These are phyloP conservation scores for Pogonocherus hispidulus DNA, from an alignment of 2,888 invertebrate species.

Conservation along the genomic window DNA sequence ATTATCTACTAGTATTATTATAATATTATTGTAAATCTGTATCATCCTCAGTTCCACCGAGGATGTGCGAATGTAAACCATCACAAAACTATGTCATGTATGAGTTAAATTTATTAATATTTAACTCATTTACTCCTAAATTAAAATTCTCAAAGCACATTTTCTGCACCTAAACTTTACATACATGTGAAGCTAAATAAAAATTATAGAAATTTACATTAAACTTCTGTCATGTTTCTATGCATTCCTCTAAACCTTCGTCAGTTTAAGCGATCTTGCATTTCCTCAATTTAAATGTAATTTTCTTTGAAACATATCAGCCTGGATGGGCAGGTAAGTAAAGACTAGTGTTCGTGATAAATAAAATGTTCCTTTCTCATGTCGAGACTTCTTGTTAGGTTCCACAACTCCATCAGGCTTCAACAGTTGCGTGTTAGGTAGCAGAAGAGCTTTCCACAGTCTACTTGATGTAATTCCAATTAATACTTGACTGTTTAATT, in stretches of 20 bases:
- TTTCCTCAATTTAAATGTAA: slow-evolving; percentile 34
- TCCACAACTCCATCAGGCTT: slow-evolving; percentile 32
- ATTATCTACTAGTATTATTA: no score
- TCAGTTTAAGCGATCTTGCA: slow-evolving; percentile 25
- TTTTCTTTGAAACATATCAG: slow-evolving; percentile 29
- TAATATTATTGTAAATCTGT: no score
- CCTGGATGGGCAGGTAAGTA: slow-evolving; percentile 28
- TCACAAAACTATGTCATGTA: no score
- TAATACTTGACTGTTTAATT: slow-evolving; percentile 31
- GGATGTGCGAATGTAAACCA: no score
- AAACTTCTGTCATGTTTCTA: slow-evolving; percentile 2
- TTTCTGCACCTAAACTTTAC: no score
- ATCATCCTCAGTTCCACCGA: no score
- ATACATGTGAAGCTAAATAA: no score
- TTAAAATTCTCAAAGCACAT: no score
- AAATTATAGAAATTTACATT: no score
- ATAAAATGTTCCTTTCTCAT: slow-evolving; percentile 34
- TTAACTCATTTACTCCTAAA: no score
- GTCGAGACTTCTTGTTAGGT: slow-evolving; percentile 32
- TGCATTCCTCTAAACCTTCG: slow-evolving; percentile 18
- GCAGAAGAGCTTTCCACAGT: slow-evolving; percentile 23
- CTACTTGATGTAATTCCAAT: slow-evolving; percentile 18
- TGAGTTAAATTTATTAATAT: no score
- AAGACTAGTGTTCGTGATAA: slow-evolving; percentile 26
- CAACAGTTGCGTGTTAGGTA: slow-evolving; percentile 27